phyloP scores from a whole-genome alignment of 23 tunicate genomes.

The Trididemnum nubilum region DNA sequence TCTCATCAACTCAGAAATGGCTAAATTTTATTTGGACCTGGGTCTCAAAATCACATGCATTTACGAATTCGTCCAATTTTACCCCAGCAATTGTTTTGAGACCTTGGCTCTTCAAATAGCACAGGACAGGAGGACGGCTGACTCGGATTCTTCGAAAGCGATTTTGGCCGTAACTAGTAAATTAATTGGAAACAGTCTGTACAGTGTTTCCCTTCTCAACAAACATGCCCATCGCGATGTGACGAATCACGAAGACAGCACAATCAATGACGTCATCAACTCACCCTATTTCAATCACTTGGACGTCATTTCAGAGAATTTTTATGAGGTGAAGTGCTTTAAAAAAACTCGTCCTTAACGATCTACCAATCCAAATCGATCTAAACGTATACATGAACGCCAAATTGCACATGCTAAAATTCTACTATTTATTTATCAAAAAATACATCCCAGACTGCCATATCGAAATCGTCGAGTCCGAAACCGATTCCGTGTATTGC shows the following conservation, averaged over 20 bases:
- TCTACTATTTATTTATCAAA: neutral
- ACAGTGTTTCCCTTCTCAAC: neutral
- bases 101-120: neutral
- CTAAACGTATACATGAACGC: neutral
- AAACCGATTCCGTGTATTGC: constrained; percentile 12
- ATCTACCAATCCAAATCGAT: constrained; percentile 12
- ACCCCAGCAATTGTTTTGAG: neutral
- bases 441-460: neutral
- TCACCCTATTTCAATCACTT: neutral
- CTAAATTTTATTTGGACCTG: too few relatives aligned
- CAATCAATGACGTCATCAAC: neutral
- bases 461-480: neutral
- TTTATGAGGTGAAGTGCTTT: neutral
- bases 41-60: constrained; percentile 1
- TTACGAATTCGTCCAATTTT: neutral
- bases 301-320: neutral
- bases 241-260: neutral
- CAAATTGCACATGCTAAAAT: constrained; percentile 1
- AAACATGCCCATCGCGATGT: neutral
- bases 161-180: neutral
- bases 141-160: neutral
- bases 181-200: neutral
- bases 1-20: neutral
- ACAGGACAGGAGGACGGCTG: neutral
- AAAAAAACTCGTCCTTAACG: neutral